A percentile compares a stretch with the other conserved stretches of the same genome.
Evolutionary conservation across 2,797 vertebrate genomes (phyloP).

Genomic region (Melopsittacus undulatus): DNA sequence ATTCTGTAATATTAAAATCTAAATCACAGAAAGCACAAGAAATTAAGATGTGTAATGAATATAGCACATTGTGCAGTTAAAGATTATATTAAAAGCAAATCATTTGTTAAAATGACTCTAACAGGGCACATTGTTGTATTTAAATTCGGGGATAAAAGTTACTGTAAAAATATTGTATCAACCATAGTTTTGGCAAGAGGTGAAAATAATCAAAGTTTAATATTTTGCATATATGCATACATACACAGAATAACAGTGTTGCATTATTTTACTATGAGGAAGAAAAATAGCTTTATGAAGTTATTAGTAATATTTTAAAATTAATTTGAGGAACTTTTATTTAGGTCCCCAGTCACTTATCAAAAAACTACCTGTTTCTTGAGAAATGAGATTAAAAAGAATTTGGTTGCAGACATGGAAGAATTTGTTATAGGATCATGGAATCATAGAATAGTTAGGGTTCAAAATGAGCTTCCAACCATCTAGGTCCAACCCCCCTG

Average conservation of each 20-base stretch:
- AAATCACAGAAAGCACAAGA: conserved; percentile 42
- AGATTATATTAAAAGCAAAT: conserved; percentile 50
- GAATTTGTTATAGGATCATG: neutral
- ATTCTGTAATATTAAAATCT: conserved; percentile 45
- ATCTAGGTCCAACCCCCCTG: no score
- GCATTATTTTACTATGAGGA: neutral
- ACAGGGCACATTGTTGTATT: neutral
- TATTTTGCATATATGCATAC: neutral
- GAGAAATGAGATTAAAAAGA: neutral
- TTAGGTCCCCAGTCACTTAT: neutral
- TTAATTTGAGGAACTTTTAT: neutral
- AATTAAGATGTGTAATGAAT: conserved; percentile 41
- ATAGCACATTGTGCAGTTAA: conserved; percentile 13
- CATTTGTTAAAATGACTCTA: conserved; percentile 23
- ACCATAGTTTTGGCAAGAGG: neutral
- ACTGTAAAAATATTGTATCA: neutral
- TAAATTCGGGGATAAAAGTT: neutral
- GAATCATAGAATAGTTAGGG: no score
- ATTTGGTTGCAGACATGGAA: neutral
- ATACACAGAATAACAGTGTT: neutral
- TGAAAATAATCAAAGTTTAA: neutral
- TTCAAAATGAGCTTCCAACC: no score
- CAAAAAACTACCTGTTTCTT: neutral
- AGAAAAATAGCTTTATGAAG: neutral
- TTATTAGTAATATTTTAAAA: neutral